Evolutionary conservation across 2,888 invertebrate genomes (phyloP).

Genomic region (Megastigmus dorsalis): DNA sequence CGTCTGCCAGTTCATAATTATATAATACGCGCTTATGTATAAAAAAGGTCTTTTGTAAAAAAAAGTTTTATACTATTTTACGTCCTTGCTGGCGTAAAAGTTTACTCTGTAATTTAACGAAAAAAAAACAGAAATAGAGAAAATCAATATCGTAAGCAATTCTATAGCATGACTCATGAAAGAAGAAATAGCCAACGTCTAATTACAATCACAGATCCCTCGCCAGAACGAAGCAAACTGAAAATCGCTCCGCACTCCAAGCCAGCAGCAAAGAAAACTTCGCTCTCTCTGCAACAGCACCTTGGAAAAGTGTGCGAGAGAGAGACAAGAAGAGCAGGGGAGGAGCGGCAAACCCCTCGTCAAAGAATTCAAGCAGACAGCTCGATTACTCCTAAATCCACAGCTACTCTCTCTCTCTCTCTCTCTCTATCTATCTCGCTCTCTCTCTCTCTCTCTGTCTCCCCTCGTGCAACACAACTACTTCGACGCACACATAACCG

Average conservation of each 20-base stretch:
- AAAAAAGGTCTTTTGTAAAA: no score
- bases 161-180: no score
- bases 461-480: no score
- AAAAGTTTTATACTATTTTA: no score
- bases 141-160: neutral
- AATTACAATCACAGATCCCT: no score
- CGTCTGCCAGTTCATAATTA: no score
- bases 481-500: no score
- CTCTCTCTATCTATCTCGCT: neutral
- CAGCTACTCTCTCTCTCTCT: neutral
- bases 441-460: neutral
- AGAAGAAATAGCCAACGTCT: neutral
- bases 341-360: constrained; percentile 11
- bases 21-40: no score
- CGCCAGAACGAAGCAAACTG: neutral
- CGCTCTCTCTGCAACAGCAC: neutral
- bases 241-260: neutral
- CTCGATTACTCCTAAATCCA: constrained; percentile 32
- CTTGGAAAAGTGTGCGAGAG: neutral
- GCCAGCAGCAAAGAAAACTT: neutral
- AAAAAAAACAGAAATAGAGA: neutral
- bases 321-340: neutral
- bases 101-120: neutral
- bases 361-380: constrained; percentile 34
- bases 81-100: no score